Percentiles rank a stretch among this genome's conserved stretches.
These are phyloP conservation scores for Neoseiulus cucumeris DNA, from an alignment of 1,140 invertebrate species.

Conservation along the genomic window DNA sequence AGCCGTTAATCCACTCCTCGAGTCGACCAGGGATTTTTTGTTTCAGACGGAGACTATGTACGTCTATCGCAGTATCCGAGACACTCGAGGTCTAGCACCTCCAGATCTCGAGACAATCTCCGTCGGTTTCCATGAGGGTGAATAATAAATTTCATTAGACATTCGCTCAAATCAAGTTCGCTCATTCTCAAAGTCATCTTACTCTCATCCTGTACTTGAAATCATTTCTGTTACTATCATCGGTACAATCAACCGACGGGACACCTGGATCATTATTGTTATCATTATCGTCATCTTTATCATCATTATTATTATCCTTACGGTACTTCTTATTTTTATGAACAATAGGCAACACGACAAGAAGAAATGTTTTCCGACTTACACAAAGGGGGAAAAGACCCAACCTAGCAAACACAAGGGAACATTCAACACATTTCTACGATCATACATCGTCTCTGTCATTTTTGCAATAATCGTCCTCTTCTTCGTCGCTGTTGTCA, in stretches of 20 bases:
- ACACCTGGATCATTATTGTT: not conserved
- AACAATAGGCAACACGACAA: conserved; percentile 11
- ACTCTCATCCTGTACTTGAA: not conserved
- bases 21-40: too few species aligned
- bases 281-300: not conserved
- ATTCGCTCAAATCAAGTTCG: not conserved
- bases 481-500: not conserved
- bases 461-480: not conserved
- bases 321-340: not conserved
- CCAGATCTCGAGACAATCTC: not conserved
- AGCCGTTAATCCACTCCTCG: too few species aligned
- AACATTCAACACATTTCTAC: not conserved
- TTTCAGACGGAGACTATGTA: not conserved
- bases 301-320: not conserved
- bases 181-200: not conserved
- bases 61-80: not conserved
- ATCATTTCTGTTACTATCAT: not conserved
- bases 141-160: not conserved
- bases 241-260: not conserved
- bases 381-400: not conserved
- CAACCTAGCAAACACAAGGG: not conserved
- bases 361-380: not conserved
- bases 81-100: not conserved
- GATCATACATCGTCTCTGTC: not conserved
- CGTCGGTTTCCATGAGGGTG: not conserved